Evolutionary conservation across 2,797 vertebrate species (phyloP).

Genomic region (Dicrostonyx torquatus): DNA sequence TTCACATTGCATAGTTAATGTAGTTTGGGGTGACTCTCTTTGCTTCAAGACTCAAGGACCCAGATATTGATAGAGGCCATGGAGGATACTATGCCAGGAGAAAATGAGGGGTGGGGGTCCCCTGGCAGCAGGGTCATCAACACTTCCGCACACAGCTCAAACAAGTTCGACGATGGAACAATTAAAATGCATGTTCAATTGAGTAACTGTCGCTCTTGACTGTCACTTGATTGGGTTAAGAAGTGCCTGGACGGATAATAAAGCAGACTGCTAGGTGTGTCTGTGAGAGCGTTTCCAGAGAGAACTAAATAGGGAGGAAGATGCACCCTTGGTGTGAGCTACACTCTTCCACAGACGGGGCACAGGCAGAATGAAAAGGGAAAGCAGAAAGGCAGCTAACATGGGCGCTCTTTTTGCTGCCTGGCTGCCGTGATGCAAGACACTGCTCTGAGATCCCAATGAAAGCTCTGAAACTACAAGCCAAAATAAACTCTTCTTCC

Average conservation of each 20-base stretch:
- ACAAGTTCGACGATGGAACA: background rate
- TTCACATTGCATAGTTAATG: fast-evolving
- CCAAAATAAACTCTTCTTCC: background rate
- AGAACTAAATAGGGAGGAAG: background rate
- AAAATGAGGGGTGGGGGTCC: background rate
- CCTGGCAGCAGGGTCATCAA: background rate
- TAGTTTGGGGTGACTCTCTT: background rate
- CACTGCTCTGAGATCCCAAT: background rate
- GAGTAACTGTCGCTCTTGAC: fast-evolving
- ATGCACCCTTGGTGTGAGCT: background rate
- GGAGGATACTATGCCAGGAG: background rate
- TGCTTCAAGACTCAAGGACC: background rate
- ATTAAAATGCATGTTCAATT: background rate
- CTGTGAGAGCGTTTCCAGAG: background rate
- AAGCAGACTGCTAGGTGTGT: background rate
- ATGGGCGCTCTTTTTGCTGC: background rate
- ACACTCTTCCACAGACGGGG: background rate
- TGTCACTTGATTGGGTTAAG: background rate
- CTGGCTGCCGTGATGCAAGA: background rate
- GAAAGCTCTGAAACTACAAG: background rate
- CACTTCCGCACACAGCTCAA: background rate
- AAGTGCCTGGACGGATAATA: background rate
- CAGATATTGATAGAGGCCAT: background rate
- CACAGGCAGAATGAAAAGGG: background rate
- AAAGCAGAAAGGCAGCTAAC: background rate